Evolutionary conservation across 1,140 invertebrate species (phyloP).

Genomic region (Lethocerus indicus): DNA sequence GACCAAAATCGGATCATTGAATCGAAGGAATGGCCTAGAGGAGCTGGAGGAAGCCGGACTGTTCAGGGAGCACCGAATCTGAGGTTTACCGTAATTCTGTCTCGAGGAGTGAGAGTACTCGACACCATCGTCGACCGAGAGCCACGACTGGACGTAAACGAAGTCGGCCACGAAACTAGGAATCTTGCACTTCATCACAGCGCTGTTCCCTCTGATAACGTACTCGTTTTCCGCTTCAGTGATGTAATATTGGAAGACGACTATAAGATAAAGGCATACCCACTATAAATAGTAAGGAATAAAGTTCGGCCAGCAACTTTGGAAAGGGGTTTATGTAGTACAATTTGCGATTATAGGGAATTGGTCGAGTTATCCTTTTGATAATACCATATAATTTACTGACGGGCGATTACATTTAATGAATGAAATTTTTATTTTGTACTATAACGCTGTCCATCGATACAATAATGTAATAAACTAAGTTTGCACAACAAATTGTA

Average conservation of each 20-base stretch:
- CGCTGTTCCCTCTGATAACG: constrained; percentile 80
- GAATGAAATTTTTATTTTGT: too few relatives aligned
- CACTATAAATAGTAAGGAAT: neutral
- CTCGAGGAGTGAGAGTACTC: neutral
- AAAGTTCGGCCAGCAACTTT: neutral
- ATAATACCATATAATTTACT: neutral
- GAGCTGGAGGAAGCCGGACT: neutral
- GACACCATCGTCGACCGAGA: constrained; percentile 60
- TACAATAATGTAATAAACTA: too few relatives aligned
- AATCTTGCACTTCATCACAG: constrained; percentile 80
- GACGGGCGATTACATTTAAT: neutral
- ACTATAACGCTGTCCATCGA: too few relatives aligned
- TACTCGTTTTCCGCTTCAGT: constrained; percentile 81
- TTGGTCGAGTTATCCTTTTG: neutral
- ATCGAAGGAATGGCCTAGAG: too few relatives aligned
- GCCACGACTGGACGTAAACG: constrained; percentile 76
- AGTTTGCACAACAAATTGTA: too few relatives aligned
- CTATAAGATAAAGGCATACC: constrained; percentile 31
- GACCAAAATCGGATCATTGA: too few relatives aligned
- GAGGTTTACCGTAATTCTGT: constrained; percentile 1
- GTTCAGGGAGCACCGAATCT: neutral
- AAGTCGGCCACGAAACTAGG: constrained; percentile 85
- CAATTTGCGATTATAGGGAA: neutral
- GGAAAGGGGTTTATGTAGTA: neutral
- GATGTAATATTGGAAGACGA: constrained; percentile 79